Base-by-base conservation (phyloP, 2,888 invertebrate species). In the Aricia artaxerxes region DNA sequence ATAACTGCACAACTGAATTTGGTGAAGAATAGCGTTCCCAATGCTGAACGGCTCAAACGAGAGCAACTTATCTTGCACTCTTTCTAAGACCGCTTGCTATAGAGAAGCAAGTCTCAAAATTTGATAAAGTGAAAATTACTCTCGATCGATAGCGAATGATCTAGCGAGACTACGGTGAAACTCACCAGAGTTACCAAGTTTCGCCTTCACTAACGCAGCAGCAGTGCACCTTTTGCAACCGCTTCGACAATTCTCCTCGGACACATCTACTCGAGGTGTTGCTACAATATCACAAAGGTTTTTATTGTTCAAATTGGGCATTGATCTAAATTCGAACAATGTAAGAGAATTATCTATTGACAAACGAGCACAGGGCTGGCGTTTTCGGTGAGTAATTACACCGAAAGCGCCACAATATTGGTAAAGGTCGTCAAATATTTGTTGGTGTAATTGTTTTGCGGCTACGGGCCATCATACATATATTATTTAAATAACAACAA, bases 171-270 rank as follows among this genome's bases (percentile, higher is more conserved):
- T 83, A 85, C 82, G 82, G 81, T 83, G 81, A 81, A 83, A 94
- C 94, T 94, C 93, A 94, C 94, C 94, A 84, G 87, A 84, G 86
- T 87, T 87, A 85, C 91, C 88, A 82, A 86, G 87, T 84, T 85
- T 88, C 80, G 91, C 91, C 82, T 88, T 89, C 78, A 89, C 90
- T 81, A 94, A 86, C 72, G 91, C 91, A 73, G 90, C 90, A 78
- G 90, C 90, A 69, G 88, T 89, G 85, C 94, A 94, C 83, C 92
- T 88, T 87, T 90, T 93, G 89, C 94, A 94, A 86, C 89, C 88
- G 80, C 85, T 86, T 79, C 84, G 84, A 83, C 91, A 92, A 85
- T 87, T 86, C 81, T 87, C 88, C 83, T 87, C 90, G 88, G 89
- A 84, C 87, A 91, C 88, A 89, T 88, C 88, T 86, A 86, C 83